Conservation (phyloP, 2,113 vertebrate species). For the Mustelus asterias region DNA sequence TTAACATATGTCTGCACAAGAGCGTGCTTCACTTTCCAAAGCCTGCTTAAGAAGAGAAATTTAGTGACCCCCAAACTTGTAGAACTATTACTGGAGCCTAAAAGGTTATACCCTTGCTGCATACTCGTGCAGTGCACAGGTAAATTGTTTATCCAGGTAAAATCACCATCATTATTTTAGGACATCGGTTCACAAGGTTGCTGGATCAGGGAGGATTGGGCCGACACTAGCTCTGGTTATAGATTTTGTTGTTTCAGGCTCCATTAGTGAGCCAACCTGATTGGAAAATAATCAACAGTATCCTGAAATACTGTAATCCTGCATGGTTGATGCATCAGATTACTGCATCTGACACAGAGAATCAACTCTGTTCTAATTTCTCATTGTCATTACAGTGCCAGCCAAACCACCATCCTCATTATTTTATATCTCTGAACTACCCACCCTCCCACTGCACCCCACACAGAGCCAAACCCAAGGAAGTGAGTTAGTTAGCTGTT, state of each 20-base stretch:
- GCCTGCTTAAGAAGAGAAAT: too few relatives aligned
- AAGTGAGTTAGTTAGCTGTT: not conserved
- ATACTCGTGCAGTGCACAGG: not conserved
- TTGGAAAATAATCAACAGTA: too few relatives aligned
- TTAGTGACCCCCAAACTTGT: too few relatives aligned
- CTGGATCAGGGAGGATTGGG: not conserved
- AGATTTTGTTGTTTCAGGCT: too few relatives aligned
- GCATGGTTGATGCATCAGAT: too few relatives aligned
- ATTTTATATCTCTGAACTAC: too few relatives aligned
- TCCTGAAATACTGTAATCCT: too few relatives aligned
- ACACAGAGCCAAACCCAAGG: not conserved
- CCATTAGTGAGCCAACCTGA: too few relatives aligned
- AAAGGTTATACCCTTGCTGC: not conserved
- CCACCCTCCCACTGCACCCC: not conserved
- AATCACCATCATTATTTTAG: not conserved
- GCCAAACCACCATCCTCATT: too few relatives aligned
- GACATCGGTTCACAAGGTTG: not conserved
- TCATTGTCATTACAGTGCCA: too few relatives aligned
- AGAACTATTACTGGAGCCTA: not conserved
- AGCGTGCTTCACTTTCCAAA: not conserved
- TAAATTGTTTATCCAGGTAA: not conserved
- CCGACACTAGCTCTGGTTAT: not conserved
- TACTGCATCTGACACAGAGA: not conserved
- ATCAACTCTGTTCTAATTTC: not conserved
- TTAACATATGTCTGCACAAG: not conserved